Base-by-base conservation (phyloP, 2,888 invertebrate genomes). In the Apamea sordens region DNA sequence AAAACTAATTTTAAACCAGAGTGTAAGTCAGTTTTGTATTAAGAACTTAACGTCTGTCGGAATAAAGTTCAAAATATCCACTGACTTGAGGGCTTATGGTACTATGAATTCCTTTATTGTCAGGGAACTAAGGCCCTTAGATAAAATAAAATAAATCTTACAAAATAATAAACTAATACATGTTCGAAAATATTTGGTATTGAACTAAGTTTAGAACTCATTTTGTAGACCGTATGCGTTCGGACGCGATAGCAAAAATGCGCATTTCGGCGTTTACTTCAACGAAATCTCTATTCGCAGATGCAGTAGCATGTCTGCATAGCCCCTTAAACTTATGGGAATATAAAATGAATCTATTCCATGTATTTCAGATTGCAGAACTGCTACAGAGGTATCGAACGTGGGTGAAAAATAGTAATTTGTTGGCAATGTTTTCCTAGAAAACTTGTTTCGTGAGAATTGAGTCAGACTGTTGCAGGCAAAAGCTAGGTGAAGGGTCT, bases 271-370 rank as follows among this genome's bases (percentile, higher is more conserved):
- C 24, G 6, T 6, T 68, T 24, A 7, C 24, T 56, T 56, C 11
- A 4, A n/a, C 24, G 4, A n/a, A 59, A 50, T 47, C 18, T 4
- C 50, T 36, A 7, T n/a, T 32, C 47, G 28, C 13, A 56, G 18
- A 18, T 2, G 13, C 44, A 21, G 28, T 28, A 36, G 47, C 56
- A 47, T 24, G 53, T 81, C 47, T 81, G 28, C 47, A 32, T 2
- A 41, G 15, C 5, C 15, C 5, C 18, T 24, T 59, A 50, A 50
- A 75, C 10, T 77, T 86, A 83, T 82, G 73, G 72, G 75, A 18
- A 61, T 80, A 63, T 75, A 50, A 84, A 84, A 81, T 78, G 24
- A 76, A 86, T 77, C 70, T 59, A 53, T 68, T 59, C 32, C 44
- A 28, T 83, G 21, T 71, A 71, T 65, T 71, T 64, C 18, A 69